Evolutionary conservation across 2,797 vertebrate species (phyloP).

Genomic region (Glossophaga mutica): DNA sequence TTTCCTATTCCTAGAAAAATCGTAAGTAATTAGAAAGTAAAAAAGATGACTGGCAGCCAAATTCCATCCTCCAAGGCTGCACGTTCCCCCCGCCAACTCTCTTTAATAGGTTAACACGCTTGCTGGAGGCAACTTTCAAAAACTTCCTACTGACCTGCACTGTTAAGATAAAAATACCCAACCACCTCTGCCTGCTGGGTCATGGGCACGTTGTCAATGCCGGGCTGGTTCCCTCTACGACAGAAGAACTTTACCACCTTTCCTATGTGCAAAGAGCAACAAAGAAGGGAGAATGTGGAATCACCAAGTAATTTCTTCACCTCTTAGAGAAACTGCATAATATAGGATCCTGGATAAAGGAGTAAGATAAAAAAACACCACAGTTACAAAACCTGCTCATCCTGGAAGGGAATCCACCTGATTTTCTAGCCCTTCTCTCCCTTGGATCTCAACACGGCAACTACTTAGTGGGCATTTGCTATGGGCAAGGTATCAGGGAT

Average conservation of each 20-base stretch:
- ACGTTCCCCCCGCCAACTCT: not conserved
- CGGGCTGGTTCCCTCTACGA: not conserved
- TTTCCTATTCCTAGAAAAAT: constrained; percentile 1
- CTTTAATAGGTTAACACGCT: not conserved
- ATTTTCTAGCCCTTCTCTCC: not conserved
- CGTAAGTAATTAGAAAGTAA: not conserved
- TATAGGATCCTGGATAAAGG: not conserved
- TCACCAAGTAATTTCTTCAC: not conserved
- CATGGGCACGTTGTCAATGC: not conserved
- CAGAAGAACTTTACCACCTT: not conserved
- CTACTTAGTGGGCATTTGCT: not conserved
- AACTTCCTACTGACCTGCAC: not conserved
- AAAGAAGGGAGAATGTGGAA: not conserved
- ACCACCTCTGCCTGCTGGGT: not conserved
- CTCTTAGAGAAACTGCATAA: not conserved
- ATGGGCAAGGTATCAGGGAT: not conserved
- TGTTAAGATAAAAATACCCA: not conserved
- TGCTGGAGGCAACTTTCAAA: not conserved
- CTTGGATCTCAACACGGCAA: not conserved
- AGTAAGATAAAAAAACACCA: not conserved
- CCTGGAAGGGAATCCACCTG: not conserved
- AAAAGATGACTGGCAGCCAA: not conserved
- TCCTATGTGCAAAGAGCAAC: not conserved
- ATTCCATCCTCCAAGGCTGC: not conserved
- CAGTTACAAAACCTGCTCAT: not conserved